Evolutionary conservation across 1,140 invertebrate species (phyloP), one percentile per base, ranked within the genome.

Genomic region (Polyergus mexicanus): DNA sequence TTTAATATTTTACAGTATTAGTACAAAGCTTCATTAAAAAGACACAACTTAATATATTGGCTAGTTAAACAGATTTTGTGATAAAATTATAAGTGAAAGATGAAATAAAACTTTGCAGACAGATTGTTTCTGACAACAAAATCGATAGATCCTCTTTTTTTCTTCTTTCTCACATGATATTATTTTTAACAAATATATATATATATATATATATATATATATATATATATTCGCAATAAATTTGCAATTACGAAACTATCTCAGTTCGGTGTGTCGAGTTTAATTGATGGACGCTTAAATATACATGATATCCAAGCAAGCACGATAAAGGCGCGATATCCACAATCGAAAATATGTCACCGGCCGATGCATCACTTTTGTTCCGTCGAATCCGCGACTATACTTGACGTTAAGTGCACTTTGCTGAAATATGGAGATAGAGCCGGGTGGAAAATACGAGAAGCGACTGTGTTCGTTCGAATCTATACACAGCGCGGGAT

Each of bases 401-500:
- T 28, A 74, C 78, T 83, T 83, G 78, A 83, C 78, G 25, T 74
- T 83, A 83, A 83, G 78, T 83, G 78, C 78, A 83, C 68, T 62
- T 47, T 38, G 41, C 68, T 74, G 68, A 83, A 83, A 83, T 83
- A 72, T 83, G 78, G 78, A 62, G 68, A 72, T 83, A 74, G 47
- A 51, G 54, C 54, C 28, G 68, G 38, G 11, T 47, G 22, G 68
- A 72, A 81, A 74, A 83, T 62, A 74, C 60, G 78, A 83, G 78
- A 60, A 60, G 38, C 54, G 78, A 44, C 54, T 66, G 65, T 60
- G 78, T 69, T 28, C 63, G 76, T 60, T 83, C 78, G 56, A 83
- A 74, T 83, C 60, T 83, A 35, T 62, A 83, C 68, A 58, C 71
- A 83, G 54, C 38, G 78, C 38, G 54, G 58, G 72, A 83, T 83